Evolutionary conservation across 1,140 invertebrate genomes (phyloP), one percentile per base, ranked within the genome.

Genomic region (Caligus rogercresseyi): DNA sequence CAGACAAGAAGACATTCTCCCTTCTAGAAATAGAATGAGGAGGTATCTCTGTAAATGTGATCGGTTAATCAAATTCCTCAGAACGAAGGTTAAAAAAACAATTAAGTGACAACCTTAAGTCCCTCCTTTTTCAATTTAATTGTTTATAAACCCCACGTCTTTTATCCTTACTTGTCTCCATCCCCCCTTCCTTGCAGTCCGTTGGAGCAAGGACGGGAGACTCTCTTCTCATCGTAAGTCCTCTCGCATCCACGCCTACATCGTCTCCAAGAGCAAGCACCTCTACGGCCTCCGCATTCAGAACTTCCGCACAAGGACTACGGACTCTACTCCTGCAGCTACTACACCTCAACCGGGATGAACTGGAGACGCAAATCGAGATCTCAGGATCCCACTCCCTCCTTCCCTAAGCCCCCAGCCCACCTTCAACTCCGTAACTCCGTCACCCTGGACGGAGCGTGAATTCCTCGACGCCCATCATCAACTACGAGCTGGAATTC

Each of bases 401-500:
- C 25, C 57, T 25, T 16, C 18, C 18, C 25, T 60, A 15, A 60
- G 21, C 16, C 18, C 15, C 57, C 57, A 25, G 26, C 24, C n/a
- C n/a, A n/a, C n/a, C 18, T 26, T 43, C 16, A 24, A 25, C 20
- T 25, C 24, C 43, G n/a, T n/a, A 26, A 20, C 20, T 25, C 26
- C 3, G 21, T 60, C 18, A 60, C 24, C 13, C 25, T 60, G 18
- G 4, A 18, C 43, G 57, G 57, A 60, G 21, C 26, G 57, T 60
- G 4, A 60, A 60, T 25, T 60, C 25, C 23, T 60, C 57, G 15
- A 43, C 57, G 4, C 57, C 57, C 18, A 60, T 60, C 57, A 60
- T 60, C 23, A 60, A 60, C n/a, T 60, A 60, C 24, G 20, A 60
- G 51, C 26, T 60, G 20, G 57, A 60, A 20, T 60, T 60, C 24